Conservation (phyloP, 2,888 invertebrate species). For the Amaurobius ferox region DNA sequence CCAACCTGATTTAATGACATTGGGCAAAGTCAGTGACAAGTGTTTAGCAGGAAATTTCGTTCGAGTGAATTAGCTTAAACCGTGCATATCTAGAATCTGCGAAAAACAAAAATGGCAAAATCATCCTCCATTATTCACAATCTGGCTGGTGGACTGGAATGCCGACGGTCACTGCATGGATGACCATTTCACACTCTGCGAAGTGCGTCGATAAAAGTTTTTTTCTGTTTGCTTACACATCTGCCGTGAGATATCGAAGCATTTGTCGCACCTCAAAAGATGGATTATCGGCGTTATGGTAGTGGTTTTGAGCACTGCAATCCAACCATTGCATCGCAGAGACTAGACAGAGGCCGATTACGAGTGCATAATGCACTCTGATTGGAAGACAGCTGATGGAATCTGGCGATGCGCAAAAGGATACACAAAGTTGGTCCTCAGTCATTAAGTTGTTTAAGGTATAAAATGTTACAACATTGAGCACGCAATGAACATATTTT, state of each 20-base stretch:
- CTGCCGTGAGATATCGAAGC: background rate
- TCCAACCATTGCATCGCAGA: background rate
- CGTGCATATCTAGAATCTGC: background rate
- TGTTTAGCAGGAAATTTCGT: background rate
- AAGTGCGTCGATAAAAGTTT: background rate
- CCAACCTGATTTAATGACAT: too few species aligned
- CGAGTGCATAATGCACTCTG: background rate
- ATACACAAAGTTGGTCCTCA: too few species aligned
- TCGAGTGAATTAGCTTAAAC: background rate
- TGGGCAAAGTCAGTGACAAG: too few species aligned
- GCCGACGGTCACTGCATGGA: background rate
- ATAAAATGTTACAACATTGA: too few species aligned
- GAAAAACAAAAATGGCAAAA: background rate
- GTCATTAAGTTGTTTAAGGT: too few species aligned
- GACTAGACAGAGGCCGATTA: background rate
- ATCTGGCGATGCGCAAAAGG: too few species aligned
- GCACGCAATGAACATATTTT: too few species aligned
- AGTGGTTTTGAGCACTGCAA: background rate
- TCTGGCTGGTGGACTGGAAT: background rate
- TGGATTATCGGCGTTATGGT: background rate
- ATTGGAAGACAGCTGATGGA: background rate
- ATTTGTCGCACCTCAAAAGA: constrained; percentile 6
- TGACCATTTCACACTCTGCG: constrained; percentile 9
- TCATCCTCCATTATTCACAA: background rate
- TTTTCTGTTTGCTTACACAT: background rate